phyloP scores from a whole-genome alignment of 2,113 vertebrate genomes.

The Callorhinus ursinus region DNA sequence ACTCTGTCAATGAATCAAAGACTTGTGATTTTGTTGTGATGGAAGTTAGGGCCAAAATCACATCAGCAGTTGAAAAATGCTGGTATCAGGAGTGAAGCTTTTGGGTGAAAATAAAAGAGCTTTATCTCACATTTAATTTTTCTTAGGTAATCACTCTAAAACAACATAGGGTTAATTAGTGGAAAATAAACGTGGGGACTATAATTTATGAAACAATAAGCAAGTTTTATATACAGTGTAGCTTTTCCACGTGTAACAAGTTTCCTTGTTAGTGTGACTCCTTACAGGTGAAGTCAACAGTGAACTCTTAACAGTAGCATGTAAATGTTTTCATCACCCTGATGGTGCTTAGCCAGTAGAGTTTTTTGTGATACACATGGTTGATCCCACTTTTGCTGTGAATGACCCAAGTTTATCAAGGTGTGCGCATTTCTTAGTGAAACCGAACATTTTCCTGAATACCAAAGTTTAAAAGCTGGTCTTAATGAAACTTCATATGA shows the following conservation, averaged over 20 bases:
- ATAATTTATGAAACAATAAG: neutral
- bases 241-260: neutral
- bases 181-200: neutral
- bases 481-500: neutral
- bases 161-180: neutral
- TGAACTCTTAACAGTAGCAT: neutral
- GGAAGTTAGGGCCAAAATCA: neutral
- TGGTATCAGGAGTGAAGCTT: neutral
- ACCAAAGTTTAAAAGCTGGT: neutral
- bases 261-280: neutral
- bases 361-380: neutral
- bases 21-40: slow-evolving; percentile 38
- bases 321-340: neutral
- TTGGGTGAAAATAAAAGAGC: slow-evolving; percentile 3
- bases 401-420: neutral
- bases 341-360: neutral
- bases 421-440: neutral
- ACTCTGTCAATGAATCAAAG: neutral
- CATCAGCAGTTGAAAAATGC: neutral
- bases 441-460: neutral
- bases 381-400: neutral
- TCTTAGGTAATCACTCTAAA: neutral
- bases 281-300: neutral
- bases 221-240: neutral
- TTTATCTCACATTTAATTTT: neutral